Percentiles rank a stretch among this genome's conserved stretches.
Conservation (phyloP, 2,797 vertebrate genomes). For the Thalassophryne amazonica region DNA sequence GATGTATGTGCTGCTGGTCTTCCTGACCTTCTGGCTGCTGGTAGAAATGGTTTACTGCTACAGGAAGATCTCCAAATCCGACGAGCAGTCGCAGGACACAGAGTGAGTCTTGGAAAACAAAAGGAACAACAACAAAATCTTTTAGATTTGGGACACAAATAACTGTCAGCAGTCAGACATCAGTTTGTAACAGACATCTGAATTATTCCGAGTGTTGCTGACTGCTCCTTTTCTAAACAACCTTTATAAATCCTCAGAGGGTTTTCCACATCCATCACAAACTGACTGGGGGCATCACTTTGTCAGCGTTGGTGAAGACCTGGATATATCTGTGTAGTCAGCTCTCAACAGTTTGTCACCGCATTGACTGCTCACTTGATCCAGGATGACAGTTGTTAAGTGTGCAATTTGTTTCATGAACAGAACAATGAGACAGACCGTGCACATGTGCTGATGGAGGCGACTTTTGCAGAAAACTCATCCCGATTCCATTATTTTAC, state of each 20-base stretch:
- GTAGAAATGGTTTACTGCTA: slow-evolving; percentile 98
- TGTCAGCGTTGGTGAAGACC: slow-evolving; percentile 36
- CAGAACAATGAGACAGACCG: slow-evolving; percentile 17
- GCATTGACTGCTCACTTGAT: slow-evolving; percentile 15
- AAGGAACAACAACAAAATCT: no score
- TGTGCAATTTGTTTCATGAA: slow-evolving; percentile 23
- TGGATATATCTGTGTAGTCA: slow-evolving; percentile 29
- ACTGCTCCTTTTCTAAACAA: slow-evolving; percentile 30
- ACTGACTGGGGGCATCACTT: slow-evolving; percentile 26
- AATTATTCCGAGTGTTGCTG: slow-evolving; percentile 50
- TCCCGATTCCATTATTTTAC: not conserved
- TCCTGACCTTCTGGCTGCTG: slow-evolving; percentile 93
- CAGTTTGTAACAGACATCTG: slow-evolving; percentile 35
- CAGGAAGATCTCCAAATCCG: slow-evolving; percentile 94
- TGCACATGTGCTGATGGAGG: slow-evolving; percentile 15
- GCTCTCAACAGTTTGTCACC: slow-evolving; percentile 24
- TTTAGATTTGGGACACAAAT: slow-evolving; percentile 15
- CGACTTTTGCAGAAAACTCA: slow-evolving; percentile 2
- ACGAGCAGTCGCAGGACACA: slow-evolving; percentile 87
- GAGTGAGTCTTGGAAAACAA: slow-evolving; percentile 81
- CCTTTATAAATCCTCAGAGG: slow-evolving; percentile 20
- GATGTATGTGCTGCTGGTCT: slow-evolving; percentile 97
- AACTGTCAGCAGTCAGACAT: slow-evolving; percentile 11
- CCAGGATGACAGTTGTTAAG: slow-evolving; percentile 19
- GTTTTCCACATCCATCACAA: slow-evolving; percentile 41